Percentiles rank a stretch among this genome's conserved stretches.
These are phyloP conservation scores for Pachyuromys duprasi DNA, from an alignment of 2,797 vertebrate species.

Conservation along the genomic window DNA sequence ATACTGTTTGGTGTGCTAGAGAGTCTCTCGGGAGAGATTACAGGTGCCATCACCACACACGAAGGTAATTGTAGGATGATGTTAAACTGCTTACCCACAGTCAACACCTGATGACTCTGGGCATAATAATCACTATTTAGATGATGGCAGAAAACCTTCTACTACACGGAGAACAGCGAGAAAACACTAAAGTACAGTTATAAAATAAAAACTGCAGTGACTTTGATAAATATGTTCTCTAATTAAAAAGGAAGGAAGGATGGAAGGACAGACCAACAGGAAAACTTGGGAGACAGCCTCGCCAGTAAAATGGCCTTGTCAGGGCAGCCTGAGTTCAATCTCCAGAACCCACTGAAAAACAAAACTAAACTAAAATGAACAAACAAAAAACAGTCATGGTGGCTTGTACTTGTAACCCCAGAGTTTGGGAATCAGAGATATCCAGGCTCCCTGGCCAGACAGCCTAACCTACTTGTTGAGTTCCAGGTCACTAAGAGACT, in stretches of 20 bases:
- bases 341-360: background rate
- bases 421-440: background rate
- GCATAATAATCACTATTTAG: background rate
- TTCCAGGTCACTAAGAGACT: background rate
- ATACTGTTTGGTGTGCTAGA: background rate
- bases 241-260: background rate
- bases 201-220: background rate
- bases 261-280: background rate
- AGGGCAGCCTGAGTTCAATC: background rate
- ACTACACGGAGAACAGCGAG: background rate
- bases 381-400: background rate
- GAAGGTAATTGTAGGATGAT: background rate
- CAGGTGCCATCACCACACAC: background rate
- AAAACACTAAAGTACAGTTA: background rate
- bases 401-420: background rate
- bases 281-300: background rate
- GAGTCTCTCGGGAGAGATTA: background rate
- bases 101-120: background rate
- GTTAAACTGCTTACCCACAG: background rate
- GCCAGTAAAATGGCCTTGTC: background rate
- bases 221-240: background rate
- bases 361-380: background rate
- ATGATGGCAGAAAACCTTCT: background rate
- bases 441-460: background rate
- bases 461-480: background rate